Evolutionary conservation across 2,113 vertebrate genomes (phyloP).

Genomic region (Pedionomus torquatus): DNA sequence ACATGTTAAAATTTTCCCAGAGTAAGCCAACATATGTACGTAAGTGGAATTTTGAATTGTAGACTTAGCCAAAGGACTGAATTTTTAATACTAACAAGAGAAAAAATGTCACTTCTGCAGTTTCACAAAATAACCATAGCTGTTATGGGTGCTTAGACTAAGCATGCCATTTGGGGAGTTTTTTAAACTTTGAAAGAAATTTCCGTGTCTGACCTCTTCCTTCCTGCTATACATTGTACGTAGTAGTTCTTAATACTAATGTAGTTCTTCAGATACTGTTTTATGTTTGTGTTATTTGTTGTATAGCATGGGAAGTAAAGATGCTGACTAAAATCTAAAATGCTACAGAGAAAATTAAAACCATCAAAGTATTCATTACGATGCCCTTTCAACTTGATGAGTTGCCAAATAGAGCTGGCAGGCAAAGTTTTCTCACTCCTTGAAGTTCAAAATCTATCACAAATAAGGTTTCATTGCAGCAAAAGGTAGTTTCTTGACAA

Average conservation of each 20-base stretch:
- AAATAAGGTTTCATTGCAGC: background rate
- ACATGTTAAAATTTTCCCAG: background rate
- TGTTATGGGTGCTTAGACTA: background rate
- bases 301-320: background rate
- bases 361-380: background rate
- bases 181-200: background rate
- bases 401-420: background rate
- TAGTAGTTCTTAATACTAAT: background rate
- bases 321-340: background rate
- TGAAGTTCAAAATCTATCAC: background rate
- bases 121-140: background rate
- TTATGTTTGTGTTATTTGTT: background rate
- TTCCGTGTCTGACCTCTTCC: background rate
- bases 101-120: background rate
- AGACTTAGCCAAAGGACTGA: background rate
- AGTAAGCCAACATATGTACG: background rate
- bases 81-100: background rate
- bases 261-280: background rate
- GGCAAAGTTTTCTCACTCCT: background rate
- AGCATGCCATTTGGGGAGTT: accelerated
- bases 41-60: background rate
- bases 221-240: background rate
- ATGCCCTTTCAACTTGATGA: background rate
- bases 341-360: background rate
- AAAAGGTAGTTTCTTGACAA: background rate